phyloP scores from a whole-genome alignment of 2,113 vertebrate genomes.

The Salminus brasiliensis region DNA sequence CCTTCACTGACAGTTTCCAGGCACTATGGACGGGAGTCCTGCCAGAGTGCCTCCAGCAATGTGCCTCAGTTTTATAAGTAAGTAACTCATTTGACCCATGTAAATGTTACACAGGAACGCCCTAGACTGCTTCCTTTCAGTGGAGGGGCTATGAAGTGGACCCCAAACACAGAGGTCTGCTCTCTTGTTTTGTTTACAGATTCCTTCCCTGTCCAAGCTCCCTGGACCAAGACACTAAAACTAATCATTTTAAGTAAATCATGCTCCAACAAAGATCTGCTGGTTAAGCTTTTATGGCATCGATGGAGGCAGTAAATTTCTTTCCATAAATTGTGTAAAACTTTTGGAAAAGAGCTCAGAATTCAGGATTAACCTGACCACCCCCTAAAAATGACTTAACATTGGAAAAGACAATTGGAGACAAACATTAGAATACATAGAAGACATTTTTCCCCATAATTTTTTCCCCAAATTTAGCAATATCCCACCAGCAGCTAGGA shows the following conservation, averaged over 20 bases:
- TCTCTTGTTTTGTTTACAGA: conserved; percentile 35
- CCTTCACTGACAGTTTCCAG: not conserved
- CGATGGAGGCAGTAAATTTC: not conserved
- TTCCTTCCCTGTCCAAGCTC: not conserved
- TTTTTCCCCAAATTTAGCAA: no score
- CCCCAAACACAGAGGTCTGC: not conserved
- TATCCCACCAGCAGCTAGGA: no score
- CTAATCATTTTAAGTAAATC: conserved; percentile 7
- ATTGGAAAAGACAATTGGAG: no score
- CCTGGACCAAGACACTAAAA: not conserved
- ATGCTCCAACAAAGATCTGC: not conserved
- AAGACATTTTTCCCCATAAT: no score
- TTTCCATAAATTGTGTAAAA: not conserved
- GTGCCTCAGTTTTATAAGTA: conserved; percentile 16
- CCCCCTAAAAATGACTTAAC: no score
- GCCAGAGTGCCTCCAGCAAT: conserved; percentile 14
- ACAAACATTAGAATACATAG: no score
- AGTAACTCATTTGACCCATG: not conserved
- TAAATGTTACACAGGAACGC: not conserved
- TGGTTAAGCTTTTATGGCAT: not conserved
- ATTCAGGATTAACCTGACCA: not conserved
- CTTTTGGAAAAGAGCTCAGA: not conserved
- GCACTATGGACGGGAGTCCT: not conserved
- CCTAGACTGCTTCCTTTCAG: conserved; percentile 17
- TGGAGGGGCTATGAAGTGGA: not conserved